Conservation (phyloP, 1,140 invertebrate species). For the Mamestra configurata region DNA sequence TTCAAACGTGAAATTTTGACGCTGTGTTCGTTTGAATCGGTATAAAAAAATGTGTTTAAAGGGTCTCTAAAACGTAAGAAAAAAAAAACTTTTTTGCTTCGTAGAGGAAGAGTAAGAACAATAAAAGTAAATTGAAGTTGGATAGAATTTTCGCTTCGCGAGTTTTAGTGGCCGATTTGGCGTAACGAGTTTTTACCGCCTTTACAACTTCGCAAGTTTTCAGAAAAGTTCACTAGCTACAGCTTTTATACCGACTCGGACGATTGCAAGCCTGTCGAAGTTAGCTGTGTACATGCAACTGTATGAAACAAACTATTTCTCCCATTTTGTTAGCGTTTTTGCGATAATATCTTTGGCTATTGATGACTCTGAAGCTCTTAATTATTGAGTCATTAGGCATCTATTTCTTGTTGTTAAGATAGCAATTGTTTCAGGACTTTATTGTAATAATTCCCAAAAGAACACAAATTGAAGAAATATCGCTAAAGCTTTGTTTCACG, state of each 20-base stretch:
- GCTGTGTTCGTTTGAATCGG: conserved; percentile 70
- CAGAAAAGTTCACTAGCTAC: conserved; percentile 66
- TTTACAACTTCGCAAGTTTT: conserved; percentile 81
- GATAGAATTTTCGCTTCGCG: conserved; percentile 87
- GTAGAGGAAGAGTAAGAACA: conserved; percentile 80
- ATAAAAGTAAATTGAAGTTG: conserved; percentile 87
- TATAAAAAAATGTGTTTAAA: conserved; percentile 80
- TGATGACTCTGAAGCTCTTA: neutral
- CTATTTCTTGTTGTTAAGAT: conserved; percentile 13
- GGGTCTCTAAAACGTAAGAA: conserved; percentile 73
- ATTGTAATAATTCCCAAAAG: neutral
- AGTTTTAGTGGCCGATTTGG: conserved; percentile 86
- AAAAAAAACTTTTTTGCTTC: conserved; percentile 75
- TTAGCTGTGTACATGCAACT: conserved; percentile 12
- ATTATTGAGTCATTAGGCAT: conserved; percentile 15
- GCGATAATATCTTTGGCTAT: neutral
- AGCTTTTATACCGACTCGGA: conserved; percentile 57
- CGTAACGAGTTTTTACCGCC: conserved; percentile 86
- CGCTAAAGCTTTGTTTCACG: conserved; percentile 14
- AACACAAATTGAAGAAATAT: conserved; percentile 27
- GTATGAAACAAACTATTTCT: conserved; percentile 39
- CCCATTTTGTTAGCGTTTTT: conserved; percentile 3
- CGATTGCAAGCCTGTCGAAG: conserved; percentile 54
- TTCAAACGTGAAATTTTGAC: conserved; percentile 73
- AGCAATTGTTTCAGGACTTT: conserved; percentile 15